Evolutionary conservation across 1,140 invertebrate genomes (phyloP), one percentile per base, ranked within the genome.

Genomic region (Hylaeus volcanicus): DNA sequence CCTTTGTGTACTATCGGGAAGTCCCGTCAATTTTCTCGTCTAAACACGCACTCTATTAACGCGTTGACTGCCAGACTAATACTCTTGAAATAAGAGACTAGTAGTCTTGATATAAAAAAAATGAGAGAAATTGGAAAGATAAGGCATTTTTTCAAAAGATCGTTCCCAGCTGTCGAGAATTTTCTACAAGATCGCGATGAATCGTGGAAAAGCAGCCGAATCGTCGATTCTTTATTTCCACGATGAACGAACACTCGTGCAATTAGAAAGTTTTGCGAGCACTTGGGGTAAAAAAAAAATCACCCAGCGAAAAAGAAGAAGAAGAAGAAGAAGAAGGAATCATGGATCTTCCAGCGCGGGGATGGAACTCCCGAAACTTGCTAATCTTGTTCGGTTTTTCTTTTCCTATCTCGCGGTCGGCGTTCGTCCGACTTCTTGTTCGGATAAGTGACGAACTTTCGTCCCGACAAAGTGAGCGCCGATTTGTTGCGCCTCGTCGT

Each of bases 331-430:
- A 63, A 3, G 41, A 12, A 43, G 39, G 37, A 39, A 3, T 12
- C 60, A 26, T 8, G n/a, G 15, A 56, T 14, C 6, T 5, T 14
- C 55, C 2, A 5, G 55, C 55, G 2, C 55, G 55, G 15, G 12
- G 61, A 64, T 43, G 37, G 61, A 81, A 64, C 74, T 78, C 74
- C 41, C 58, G 60, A 78, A 81, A 81, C 58, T 81, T 78, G 80
- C 78, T 81, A 81, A 78, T 81, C 80, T 81, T 68, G 60, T 81
- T 78, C 74, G 51, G 43, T 70, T 64, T 60, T 71, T 78, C 70
- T 64, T 78, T 65, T 64, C 26, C 4, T 48, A 37, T 76, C 41
- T 64, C 68, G 66, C 69, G 53, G 55, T 41, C 64, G 74, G 37
- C 64, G 79, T 53, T 39, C 37, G 2, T 11, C 39, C 9, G 79